These are phyloP conservation scores for Sclerurus mexicanus DNA, from an alignment of 2,113 vertebrate species.

Conservation along the genomic window DNA sequence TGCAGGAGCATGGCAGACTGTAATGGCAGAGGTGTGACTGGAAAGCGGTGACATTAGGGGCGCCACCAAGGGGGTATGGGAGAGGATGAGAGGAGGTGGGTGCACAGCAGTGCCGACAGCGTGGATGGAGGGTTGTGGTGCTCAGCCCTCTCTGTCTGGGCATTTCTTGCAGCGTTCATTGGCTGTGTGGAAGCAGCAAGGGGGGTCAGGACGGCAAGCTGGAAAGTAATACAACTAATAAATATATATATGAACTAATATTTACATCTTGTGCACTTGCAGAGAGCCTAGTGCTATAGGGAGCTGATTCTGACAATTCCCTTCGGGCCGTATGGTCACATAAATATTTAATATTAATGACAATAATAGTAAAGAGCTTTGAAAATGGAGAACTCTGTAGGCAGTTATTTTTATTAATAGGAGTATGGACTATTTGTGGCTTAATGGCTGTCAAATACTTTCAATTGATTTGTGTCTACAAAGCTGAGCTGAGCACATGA, in stretches of 20 bases:
- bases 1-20: not conserved
- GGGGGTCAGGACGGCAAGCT: not conserved
- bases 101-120: not conserved
- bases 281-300: not conserved
- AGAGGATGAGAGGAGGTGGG: not conserved
- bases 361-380: constrained; percentile 15
- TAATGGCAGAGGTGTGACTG: not conserved
- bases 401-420: constrained; percentile 20
- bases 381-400: not conserved
- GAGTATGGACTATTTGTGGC: not conserved
- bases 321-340: not conserved
- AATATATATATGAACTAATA: not conserved
- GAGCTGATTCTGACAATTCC: not conserved
- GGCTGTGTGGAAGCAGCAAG: not conserved
- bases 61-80: not conserved
- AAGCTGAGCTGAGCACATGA: not conserved
- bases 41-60: not conserved
- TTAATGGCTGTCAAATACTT: not conserved
- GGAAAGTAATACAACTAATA: not conserved
- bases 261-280: not conserved
- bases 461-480: not conserved
- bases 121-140: not conserved
- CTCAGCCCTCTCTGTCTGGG: fast-evolving
- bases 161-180: fast-evolving
- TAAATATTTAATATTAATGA: not conserved